Evolutionary conservation across 2,888 invertebrate species (phyloP), one percentile per base, ranked within the genome.

Genomic region (Scaptomyza polygonia): DNA sequence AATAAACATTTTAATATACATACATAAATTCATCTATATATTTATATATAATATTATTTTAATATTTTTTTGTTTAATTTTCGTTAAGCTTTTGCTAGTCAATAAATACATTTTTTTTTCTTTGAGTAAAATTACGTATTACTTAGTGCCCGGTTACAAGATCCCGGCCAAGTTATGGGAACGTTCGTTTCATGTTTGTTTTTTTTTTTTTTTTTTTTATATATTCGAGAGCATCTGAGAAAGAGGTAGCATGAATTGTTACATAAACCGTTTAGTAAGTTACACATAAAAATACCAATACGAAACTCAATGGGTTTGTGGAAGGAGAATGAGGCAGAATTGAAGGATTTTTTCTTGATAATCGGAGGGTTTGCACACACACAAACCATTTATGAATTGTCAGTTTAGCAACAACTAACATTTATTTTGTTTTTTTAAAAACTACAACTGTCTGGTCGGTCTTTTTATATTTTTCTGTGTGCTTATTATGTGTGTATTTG

Each of bases 301-400:
- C 52, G 47, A 47, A 70, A 47, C 64, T 45, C 52, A 72, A 49
- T 55, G 47, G 56, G 55, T 25, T 21, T 14, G 27, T n/a, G 21
- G 18, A 3, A 14, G 36, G 12, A 14, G 21, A 16, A 12, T 43
- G 12, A 5, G 25, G 25, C 43, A 9, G 9, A n/a, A n/a, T n/a
- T n/a, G n/a, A n/a, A 49, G 25, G 32, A 32, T 32, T 6, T 14
- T 21, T 43, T 30, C 39, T 36, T 49, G 29, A 44, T 47, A 56
- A 56, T 69, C 67, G 64, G 68, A 57, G 70, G 77, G 69, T 68
- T 81, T 39, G 39, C 39, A 67, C 75, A 69, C 80, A 74, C 73
- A 78, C 79, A 66, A 77, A 82, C 79, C 75, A 80, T 79, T 79
- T 84, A 84, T 84, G 86, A 84, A 86, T 81, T 84, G 77, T 86